These are phyloP conservation scores for Chiridota heheva DNA, from an alignment of 35 echinoderm and acorn worm genomes.

Conservation along the genomic window DNA sequence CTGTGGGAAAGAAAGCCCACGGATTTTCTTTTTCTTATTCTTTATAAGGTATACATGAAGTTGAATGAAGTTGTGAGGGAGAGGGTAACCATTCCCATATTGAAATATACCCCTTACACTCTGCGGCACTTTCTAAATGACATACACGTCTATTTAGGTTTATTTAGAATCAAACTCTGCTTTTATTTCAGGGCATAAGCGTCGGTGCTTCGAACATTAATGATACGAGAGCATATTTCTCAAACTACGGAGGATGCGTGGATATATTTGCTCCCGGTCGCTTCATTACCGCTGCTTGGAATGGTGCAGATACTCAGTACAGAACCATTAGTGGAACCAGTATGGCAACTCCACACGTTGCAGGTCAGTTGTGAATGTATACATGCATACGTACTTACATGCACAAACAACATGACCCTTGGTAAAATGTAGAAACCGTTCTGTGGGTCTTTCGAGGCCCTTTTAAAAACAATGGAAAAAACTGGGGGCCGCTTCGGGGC, in stretches of 20 bases:
- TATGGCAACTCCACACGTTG: slow-evolving; percentile 88
- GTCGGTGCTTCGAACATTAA: slow-evolving; percentile 69
- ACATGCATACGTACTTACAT: neutral
- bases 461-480: too few species aligned
- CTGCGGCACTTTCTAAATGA: too few species aligned
- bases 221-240: slow-evolving; percentile 75
- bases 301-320: slow-evolving; percentile 65
- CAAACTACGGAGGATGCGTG: slow-evolving; percentile 89
- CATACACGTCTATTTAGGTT: too few species aligned
- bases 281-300: slow-evolving; percentile 67
- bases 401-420: too few species aligned
- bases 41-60: neutral
- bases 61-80: neutral
- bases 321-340: slow-evolving; percentile 68
- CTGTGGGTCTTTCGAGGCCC: too few species aligned
- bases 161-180: too few species aligned
- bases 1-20: neutral
- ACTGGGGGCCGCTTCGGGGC: too few species aligned
- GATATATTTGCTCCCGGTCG: slow-evolving; percentile 88
- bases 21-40: neutral
- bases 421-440: too few species aligned
- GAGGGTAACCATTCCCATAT: neutral
- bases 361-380: slow-evolving; percentile 39
- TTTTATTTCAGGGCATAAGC: slow-evolving; percentile 53
- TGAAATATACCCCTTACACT: neutral